Conservation (phyloP, 2,797 vertebrate genomes). For the Martes flavigula region DNA sequence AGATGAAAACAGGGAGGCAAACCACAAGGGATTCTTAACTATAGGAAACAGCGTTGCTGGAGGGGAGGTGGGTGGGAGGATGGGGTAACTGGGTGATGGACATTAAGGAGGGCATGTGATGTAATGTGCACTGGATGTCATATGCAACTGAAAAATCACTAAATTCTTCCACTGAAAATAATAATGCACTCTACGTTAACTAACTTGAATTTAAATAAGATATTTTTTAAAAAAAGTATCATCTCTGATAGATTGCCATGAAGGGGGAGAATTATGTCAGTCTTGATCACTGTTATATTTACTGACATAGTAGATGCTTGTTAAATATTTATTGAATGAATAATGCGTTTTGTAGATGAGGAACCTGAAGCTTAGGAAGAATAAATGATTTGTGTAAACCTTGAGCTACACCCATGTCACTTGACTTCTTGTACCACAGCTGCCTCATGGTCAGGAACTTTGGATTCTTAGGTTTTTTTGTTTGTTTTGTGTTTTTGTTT, state of each 20-base stretch:
- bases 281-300: background rate
- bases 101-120: background rate
- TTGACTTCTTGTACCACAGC: background rate
- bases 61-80: background rate
- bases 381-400: background rate
- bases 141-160: background rate
- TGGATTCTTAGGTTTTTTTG: background rate
- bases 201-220: background rate
- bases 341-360: background rate
- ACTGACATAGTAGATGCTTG: background rate
- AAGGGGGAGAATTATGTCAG: background rate
- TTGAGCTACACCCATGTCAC: background rate
- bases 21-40: too few species aligned
- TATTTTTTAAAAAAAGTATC: background rate
- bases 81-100: background rate
- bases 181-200: background rate
- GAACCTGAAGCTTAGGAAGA: background rate
- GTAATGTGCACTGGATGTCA: background rate
- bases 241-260: background rate
- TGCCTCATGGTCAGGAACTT: background rate
- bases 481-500: background rate
- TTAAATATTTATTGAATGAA: conserved; percentile 6
- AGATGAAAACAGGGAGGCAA: too few species aligned
- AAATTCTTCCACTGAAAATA: background rate
- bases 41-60: too few species aligned